Conservation (phyloP, 2,797 vertebrate genomes). For the Morelia viridis region DNA sequence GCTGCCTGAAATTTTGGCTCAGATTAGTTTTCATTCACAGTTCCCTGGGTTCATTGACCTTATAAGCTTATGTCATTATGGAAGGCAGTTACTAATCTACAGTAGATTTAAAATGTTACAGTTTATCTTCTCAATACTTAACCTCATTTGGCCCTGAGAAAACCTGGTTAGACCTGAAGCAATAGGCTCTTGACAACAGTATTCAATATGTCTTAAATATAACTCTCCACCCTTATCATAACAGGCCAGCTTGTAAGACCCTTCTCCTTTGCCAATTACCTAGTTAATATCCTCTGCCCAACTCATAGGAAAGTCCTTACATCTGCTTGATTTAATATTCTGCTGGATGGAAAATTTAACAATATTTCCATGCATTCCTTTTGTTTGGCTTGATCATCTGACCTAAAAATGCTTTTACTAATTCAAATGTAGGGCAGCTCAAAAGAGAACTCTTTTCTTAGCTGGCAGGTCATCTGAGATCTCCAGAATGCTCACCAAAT, state of each 20-base stretch:
- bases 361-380: not conserved
- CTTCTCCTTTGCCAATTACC: not conserved
- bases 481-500: not conserved
- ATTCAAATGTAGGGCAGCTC: not conserved
- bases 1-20: not conserved
- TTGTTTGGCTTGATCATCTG: not conserved
- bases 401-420: not conserved
- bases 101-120: not conserved
- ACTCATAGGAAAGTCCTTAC: not conserved
- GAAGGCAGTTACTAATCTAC: not conserved
- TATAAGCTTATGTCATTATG: not conserved
- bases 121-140: not conserved
- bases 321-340: not conserved
- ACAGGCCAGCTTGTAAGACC: not conserved
- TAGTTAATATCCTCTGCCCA: not conserved
- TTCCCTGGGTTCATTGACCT: not conserved
- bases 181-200: not conserved
- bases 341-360: not conserved
- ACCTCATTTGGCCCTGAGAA: not conserved
- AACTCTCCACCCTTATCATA: not conserved
- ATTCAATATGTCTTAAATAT: not conserved
- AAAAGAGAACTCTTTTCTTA: not conserved
- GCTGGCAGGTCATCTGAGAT: not conserved
- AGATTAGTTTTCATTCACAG: not conserved
- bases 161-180: not conserved